Percentiles rank a stretch among this genome's conserved stretches.
phyloP scores from a whole-genome alignment of 1,140 invertebrate genomes.

The Episyrphus balteatus region DNA sequence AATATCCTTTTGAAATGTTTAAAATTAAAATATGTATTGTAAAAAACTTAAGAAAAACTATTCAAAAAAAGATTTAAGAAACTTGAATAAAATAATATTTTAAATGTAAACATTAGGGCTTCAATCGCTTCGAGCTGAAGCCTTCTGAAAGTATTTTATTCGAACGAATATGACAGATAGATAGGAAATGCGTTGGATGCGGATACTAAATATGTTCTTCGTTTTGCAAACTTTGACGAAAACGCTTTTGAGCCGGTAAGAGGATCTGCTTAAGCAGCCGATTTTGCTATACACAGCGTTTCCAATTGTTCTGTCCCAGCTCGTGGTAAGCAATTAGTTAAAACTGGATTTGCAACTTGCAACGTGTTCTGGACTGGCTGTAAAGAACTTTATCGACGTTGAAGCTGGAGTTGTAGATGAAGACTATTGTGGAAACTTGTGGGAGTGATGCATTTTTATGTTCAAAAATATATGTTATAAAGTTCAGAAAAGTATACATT shows the following conservation, averaged over 20 bases:
- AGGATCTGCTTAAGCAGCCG: slow-evolving; percentile 77
- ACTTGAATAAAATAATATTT: no score
- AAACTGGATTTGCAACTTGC: slow-evolving; percentile 94
- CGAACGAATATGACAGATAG: no score
- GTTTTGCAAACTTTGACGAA: slow-evolving; percentile 64
- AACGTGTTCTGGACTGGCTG: slow-evolving; percentile 89
- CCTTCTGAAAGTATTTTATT: no score
- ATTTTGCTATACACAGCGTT: slow-evolving; percentile 86
- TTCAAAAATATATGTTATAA: no score
- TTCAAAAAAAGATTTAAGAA: no score
- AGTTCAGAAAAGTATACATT: no score
- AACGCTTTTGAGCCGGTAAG: slow-evolving; percentile 70
- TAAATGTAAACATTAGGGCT: no score
- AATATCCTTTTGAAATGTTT: no score
- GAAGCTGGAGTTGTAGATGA: slow-evolving; percentile 91
- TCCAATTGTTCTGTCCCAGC: slow-evolving; percentile 75
- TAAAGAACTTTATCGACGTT: slow-evolving; percentile 94
- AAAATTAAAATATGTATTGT: no score
- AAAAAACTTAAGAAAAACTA: no score
- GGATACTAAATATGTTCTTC: slow-evolving; percentile 42
- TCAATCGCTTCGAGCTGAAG: no score
- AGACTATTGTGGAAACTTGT: slow-evolving; percentile 90
- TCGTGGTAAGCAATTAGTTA: slow-evolving; percentile 71
- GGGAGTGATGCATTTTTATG: no score
- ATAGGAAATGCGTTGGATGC: slow-evolving; percentile 41